Evolutionary conservation across 2,888 invertebrate genomes (phyloP).

Genomic region (Andrena dorsata): DNA sequence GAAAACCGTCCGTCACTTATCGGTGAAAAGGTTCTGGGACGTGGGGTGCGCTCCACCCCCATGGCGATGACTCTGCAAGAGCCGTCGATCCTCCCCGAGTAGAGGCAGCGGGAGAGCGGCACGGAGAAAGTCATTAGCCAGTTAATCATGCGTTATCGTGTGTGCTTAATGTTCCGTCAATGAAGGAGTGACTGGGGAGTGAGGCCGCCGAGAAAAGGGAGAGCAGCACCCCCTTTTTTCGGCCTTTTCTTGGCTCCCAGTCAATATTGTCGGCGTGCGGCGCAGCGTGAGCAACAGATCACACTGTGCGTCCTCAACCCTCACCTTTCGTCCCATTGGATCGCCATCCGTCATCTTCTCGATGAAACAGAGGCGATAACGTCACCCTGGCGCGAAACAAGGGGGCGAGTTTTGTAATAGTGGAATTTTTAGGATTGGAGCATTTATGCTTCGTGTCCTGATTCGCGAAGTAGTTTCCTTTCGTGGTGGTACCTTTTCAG

Average conservation of each 20-base stretch:
- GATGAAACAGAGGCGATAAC: conserved; percentile 44
- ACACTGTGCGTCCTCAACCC: conserved; percentile 71
- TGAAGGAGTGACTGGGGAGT: conserved; percentile 83
- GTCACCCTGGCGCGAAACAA: conserved; percentile 21
- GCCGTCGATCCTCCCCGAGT: conserved; percentile 65
- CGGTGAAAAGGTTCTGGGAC: conserved; percentile 30
- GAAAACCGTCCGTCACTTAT: conserved; percentile 60
- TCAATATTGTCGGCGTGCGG: conserved; percentile 81
- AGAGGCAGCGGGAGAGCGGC: conserved; percentile 50
- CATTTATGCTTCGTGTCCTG: neutral
- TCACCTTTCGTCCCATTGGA: conserved; percentile 61
- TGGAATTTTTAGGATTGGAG: neutral
- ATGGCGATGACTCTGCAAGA: conserved; percentile 65
- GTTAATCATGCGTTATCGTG: conserved; percentile 85
- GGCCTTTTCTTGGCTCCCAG: conserved; percentile 78
- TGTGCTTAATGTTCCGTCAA: conserved; percentile 85
- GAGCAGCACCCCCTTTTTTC: conserved; percentile 60
- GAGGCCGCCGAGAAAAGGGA: conserved; percentile 72
- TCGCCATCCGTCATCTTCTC: conserved; percentile 38
- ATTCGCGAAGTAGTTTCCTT: no score
- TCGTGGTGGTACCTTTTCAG: no score
- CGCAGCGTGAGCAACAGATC: conserved; percentile 82
- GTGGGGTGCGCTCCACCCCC: conserved; percentile 44
- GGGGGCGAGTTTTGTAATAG: neutral
- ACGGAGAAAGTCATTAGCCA: conserved; percentile 82